These are phyloP conservation scores for Brachionus rotundiformis DNA, from an alignment of 1,140 invertebrate genomes.

Conservation along the genomic window DNA sequence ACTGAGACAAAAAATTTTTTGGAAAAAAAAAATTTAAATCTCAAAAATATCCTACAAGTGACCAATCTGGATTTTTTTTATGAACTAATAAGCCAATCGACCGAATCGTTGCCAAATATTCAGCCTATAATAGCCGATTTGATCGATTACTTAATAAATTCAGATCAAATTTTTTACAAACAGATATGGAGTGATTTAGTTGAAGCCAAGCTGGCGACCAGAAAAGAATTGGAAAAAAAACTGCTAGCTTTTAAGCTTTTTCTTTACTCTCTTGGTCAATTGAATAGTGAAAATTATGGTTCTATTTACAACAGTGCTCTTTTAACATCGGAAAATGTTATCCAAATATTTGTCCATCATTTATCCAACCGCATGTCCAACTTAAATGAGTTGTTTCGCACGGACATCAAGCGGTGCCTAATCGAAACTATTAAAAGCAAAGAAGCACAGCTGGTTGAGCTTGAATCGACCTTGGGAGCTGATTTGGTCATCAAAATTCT, in stretches of 20 bases:
- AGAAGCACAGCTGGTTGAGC: not conserved
- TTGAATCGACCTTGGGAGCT: not conserved
- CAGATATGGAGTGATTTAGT: not conserved
- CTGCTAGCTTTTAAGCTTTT: constrained; percentile 9
- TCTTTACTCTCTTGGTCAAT: not conserved
- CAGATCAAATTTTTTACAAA: constrained; percentile 11
- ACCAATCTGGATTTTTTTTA: constrained; percentile 45
- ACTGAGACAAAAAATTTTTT: not conserved
- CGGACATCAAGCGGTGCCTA: not conserved
- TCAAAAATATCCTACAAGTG: constrained; percentile 1
- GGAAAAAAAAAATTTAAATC: constrained; percentile 28
- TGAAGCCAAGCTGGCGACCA: not conserved
- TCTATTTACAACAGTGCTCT: not conserved
- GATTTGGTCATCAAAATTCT: constrained; percentile 32
- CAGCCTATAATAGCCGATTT: not conserved
- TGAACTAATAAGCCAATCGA: constrained; percentile 41
- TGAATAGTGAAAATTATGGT: not conserved
- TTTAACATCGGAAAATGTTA: not conserved
- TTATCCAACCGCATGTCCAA: not conserved
- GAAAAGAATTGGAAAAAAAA: constrained; percentile 46
- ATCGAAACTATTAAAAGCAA: not conserved
- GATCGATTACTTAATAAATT: not conserved
- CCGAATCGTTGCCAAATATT: constrained; percentile 29
- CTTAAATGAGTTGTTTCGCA: constrained; percentile 19
- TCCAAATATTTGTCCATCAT: constrained; percentile 26